These are phyloP conservation scores for Apostichopus californicus DNA, from an alignment of 35 echinoderm and acorn worm genomes.

Conservation along the genomic window DNA sequence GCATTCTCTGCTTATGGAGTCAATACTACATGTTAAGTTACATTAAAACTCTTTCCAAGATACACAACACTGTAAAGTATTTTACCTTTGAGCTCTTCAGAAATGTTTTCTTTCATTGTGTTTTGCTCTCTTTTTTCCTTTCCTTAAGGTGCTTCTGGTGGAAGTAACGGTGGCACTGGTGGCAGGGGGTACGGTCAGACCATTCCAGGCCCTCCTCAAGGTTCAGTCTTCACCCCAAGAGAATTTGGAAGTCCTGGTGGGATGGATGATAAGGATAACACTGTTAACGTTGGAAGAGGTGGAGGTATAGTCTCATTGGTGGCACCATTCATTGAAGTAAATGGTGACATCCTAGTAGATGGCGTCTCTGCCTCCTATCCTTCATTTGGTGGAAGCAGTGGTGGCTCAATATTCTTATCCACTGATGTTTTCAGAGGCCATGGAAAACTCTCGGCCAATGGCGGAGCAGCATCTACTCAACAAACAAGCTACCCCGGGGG, in stretches of 20 bases:
- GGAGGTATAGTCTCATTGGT: conserved; percentile 72
- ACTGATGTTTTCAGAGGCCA: conserved; percentile 57
- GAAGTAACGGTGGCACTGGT: conserved; percentile 82
- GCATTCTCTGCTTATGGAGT: too few relatives aligned
- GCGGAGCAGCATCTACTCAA: conserved; percentile 42
- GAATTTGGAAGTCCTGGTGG: conserved; percentile 79
- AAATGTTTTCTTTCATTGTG: too few relatives aligned
- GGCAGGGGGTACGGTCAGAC: conserved; percentile 63
- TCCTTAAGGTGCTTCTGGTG: conserved; percentile 78
- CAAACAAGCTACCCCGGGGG: conserved; percentile 21
- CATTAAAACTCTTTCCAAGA: too few relatives aligned
- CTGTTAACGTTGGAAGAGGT: conserved; percentile 34
- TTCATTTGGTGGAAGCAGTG: conserved; percentile 76
- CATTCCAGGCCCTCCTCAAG: conserved; percentile 61
- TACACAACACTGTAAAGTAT: too few relatives aligned
- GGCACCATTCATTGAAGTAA: conserved; percentile 63
- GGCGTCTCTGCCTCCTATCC: conserved; percentile 32
- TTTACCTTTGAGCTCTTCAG: too few relatives aligned
- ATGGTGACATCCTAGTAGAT: conserved; percentile 66
- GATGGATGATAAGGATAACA: conserved; percentile 24
- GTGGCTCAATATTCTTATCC: conserved; percentile 63
- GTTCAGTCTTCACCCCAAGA: conserved; percentile 51
- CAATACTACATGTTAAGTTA: too few relatives aligned
- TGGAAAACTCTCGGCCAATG: conserved; percentile 56
- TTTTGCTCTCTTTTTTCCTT: not conserved